Base-by-base conservation (phyloP, 2,888 invertebrate species). In the Fragum fragum region DNA sequence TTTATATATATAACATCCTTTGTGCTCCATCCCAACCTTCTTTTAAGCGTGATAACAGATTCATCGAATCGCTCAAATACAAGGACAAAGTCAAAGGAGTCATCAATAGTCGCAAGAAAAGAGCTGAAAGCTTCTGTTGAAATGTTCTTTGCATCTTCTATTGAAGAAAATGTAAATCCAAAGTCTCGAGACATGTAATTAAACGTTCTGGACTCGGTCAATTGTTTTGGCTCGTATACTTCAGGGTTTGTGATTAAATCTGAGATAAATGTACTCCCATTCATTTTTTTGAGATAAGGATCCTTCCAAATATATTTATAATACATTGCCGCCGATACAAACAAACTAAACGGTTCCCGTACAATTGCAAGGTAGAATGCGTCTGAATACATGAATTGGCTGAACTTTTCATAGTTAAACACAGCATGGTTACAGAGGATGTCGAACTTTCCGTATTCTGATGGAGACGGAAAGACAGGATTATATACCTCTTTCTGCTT, bases 181-280 rank as follows among this genome's bases (percentile, higher is more conserved):
- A 85, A 85, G 42, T 77, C 82, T 59, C 61, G 72, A 5, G 85
- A 79, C 85, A 85, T 85, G 1, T 63, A 63, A 42, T 85, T 85
- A 39, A 63, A 66, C 3, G 85, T 85, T 6, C 9, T 36, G 32
- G 32, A 36, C 23, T 79, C 28, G 47, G 81, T 85, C 23, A 77
- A 80, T 23, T 76, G 81, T 21, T 81, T 23, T 5, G 39, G 32
- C 21, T 85, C 85, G 28, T 85, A 82, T n/a, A 63, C 23, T 69
- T 85, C 85, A 2, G 85, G 85, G 55, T 77, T 82, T 3, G 61
- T 73, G 39, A 85, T 82, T 16, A 85, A 68, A 47, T 79, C 77
- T 36, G 59, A 55, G 16, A 85, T 82, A 32, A 66, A 85, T 18
- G 79, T 79, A 16, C 79, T 76, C 6, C n/a, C 66, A 14, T 81